Evolutionary conservation across 2,888 invertebrate genomes (phyloP).

Genomic region (Lasioglossum morio): DNA sequence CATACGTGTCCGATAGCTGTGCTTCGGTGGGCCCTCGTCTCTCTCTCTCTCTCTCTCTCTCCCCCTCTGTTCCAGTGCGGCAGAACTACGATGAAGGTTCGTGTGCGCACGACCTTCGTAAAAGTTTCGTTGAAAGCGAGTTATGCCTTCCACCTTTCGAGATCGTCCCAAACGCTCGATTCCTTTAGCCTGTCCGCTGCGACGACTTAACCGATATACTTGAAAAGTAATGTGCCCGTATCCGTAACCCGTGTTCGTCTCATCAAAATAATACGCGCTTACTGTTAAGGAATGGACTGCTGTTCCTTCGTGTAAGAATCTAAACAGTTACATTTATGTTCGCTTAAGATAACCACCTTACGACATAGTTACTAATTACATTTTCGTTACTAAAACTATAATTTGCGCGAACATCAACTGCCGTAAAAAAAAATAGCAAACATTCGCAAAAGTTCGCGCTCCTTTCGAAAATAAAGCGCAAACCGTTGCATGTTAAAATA

Average conservation of each 20-base stretch:
- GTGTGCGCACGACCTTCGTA: neutral
- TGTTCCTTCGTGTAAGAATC: too few species aligned
- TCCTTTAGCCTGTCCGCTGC: neutral
- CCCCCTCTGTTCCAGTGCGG: neutral
- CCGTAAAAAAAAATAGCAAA: too few species aligned
- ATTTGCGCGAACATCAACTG: too few species aligned
- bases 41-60: neutral
- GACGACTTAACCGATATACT: neutral
- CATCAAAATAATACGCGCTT: neutral
- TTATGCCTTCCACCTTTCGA: neutral
- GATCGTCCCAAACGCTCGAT: neutral
- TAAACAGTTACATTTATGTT: too few species aligned
- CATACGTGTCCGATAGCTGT: conserved; percentile 21
- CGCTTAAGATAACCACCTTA: too few species aligned
- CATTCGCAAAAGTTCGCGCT: too few species aligned
- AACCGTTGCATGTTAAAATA: too few species aligned
- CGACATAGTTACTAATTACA: too few species aligned
- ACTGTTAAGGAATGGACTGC: too few species aligned
- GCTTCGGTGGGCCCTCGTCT: neutral
- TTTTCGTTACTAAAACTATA: too few species aligned
- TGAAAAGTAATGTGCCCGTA: too few species aligned
- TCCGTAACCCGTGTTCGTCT: neutral
- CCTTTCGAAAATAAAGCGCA: too few species aligned
- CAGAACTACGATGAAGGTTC: neutral
- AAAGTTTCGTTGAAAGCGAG: neutral